Conservation (phyloP, 2,113 vertebrate genomes). For the Fulica atra region DNA sequence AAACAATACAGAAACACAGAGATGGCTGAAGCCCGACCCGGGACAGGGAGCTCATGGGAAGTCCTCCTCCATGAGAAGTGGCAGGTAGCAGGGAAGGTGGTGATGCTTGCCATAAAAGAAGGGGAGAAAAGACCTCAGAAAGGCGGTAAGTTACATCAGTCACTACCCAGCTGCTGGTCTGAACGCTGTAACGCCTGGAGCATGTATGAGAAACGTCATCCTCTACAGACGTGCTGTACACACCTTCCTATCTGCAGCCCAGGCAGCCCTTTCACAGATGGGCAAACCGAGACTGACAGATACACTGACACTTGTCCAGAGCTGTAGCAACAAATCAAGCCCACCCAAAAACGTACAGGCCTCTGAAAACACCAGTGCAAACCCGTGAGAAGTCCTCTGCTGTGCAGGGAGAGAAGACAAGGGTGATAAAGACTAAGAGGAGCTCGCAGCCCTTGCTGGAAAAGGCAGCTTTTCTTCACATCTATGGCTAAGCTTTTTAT, state of each 20-base stretch:
- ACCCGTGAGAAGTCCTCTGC: background rate
- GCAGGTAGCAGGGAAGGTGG: background rate
- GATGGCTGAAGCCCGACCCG: background rate
- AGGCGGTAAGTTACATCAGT: background rate
- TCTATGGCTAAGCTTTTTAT: conserved; percentile 67
- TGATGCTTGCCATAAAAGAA: background rate
- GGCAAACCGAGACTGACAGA: background rate
- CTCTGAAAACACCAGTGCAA: background rate
- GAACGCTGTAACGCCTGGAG: background rate
- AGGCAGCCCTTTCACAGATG: background rate
- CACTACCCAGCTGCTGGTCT: background rate
- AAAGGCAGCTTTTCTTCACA: conserved; percentile 64
- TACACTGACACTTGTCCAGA: background rate
- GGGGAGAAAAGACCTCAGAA: background rate
- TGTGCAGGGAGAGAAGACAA: background rate
- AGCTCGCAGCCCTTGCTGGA: conserved; percentile 16
- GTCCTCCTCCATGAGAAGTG: background rate
- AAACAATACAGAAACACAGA: background rate
- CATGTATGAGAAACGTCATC: background rate
- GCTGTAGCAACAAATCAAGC: background rate
- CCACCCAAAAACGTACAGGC: background rate
- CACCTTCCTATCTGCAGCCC: background rate
- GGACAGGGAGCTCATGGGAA: background rate
- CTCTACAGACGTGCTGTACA: background rate
- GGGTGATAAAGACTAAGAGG: background rate